Percentiles rank a stretch among this genome's conserved stretches.
Evolutionary conservation across 2,797 vertebrate genomes (phyloP).

Genomic region (Numenius phaeopus): DNA sequence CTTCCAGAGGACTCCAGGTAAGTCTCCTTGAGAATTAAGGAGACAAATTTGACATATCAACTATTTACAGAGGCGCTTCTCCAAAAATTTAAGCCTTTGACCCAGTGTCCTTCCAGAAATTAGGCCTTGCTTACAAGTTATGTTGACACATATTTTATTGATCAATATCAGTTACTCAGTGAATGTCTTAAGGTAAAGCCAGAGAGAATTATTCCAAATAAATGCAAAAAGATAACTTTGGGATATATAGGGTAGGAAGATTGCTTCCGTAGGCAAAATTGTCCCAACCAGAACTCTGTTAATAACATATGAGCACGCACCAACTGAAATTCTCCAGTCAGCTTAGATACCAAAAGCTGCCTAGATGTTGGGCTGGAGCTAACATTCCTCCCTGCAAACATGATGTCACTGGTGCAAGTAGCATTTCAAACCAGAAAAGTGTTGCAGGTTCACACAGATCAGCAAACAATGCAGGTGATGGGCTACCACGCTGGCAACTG

Average conservation of each 20-base stretch:
- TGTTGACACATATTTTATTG: not conserved
- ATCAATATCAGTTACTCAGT: not conserved
- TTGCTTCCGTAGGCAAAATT: not conserved
- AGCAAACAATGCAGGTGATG: not conserved
- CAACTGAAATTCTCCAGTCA: not conserved
- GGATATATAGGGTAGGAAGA: not conserved
- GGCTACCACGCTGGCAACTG: rapidly evolving
- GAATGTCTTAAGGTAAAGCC: not conserved
- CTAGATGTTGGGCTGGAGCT: not conserved
- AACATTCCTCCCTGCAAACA: not conserved
- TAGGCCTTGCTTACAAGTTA: not conserved
- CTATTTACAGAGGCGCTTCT: not conserved
- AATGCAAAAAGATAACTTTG: not conserved
- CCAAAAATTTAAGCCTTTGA: not conserved
- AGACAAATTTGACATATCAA: not conserved
- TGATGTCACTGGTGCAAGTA: not conserved
- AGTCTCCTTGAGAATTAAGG: not conserved
- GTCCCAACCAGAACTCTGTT: not conserved
- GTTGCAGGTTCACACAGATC: not conserved
- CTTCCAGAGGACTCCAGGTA: not conserved
- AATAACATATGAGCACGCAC: not conserved
- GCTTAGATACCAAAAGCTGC: not conserved
- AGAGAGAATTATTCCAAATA: not conserved
- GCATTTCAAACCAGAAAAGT: not conserved
- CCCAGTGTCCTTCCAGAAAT: not conserved